phyloP scores from a whole-genome alignment of 2,113 vertebrate species.

The Colinus virginianus region DNA sequence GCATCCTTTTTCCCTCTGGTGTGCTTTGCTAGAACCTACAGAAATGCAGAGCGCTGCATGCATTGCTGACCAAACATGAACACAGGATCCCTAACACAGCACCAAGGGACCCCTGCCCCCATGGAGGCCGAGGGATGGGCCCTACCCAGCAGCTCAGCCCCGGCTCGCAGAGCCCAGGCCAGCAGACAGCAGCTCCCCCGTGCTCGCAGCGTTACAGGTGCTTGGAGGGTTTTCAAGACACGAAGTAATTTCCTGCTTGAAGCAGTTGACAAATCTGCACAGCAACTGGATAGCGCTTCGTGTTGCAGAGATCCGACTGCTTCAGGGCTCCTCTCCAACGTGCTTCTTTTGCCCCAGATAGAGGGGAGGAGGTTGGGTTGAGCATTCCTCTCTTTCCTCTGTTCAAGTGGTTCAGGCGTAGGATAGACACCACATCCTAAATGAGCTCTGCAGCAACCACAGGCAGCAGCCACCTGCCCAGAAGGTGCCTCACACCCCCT shows the following conservation, averaged over 20 bases:
- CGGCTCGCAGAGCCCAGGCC: fast-evolving
- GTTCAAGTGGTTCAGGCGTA: background rate
- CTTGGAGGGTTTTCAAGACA: slow-evolving; percentile 27
- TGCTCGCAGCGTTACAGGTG: background rate
- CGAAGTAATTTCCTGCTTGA: slow-evolving; percentile 24
- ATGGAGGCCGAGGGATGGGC: background rate
- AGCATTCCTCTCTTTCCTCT: background rate
- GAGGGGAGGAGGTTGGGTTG: background rate
- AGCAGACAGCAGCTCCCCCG: background rate
- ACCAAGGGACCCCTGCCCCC: background rate
- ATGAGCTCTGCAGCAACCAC: fast-evolving
- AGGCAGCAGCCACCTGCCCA: fast-evolving
- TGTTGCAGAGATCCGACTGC: background rate
- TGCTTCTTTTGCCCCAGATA: fast-evolving
- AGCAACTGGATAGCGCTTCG: background rate
- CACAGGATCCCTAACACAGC: fast-evolving
- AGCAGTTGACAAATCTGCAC: slow-evolving; percentile 31
- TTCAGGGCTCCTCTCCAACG: background rate
- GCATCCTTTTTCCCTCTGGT: background rate
- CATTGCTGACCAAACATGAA: fast-evolving
- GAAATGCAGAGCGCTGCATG: background rate
- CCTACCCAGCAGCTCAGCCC: background rate
- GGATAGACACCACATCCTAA: fast-evolving
- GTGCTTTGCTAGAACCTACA: background rate
- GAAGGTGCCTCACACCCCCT: background rate